These are phyloP conservation scores for Babyrousa celebensis DNA, from an alignment of 2,797 vertebrate species.

Conservation along the genomic window DNA sequence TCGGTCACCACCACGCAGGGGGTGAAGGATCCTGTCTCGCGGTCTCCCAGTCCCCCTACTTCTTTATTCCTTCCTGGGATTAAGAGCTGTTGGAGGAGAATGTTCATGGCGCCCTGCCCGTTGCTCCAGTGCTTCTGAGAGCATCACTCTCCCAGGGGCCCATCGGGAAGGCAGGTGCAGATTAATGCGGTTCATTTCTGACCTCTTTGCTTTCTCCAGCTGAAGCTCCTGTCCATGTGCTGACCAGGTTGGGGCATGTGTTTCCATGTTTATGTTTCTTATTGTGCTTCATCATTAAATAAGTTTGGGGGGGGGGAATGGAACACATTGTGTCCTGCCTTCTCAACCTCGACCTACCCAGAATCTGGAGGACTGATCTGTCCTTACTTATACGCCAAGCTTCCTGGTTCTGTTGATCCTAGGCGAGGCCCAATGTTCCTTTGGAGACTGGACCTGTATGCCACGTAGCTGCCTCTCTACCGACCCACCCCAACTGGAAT, in stretches of 20 bases:
- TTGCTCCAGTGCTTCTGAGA: not conserved
- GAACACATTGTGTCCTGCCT: not conserved
- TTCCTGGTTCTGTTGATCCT: not conserved
- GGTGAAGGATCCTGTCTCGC: not conserved
- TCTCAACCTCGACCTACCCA: not conserved
- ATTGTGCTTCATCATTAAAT: not conserved
- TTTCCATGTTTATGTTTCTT: not conserved
- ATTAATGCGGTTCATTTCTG: not conserved
- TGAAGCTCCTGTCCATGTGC: not conserved
- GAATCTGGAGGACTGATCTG: not conserved
- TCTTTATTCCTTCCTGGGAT: not conserved
- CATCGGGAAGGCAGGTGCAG: not conserved
- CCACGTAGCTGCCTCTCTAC: fast-evolving
- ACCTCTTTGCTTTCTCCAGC: not conserved
- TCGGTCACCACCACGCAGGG: fast-evolving
- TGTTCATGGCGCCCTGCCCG: fast-evolving
- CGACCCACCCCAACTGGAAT: not conserved
- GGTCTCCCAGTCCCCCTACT: fast-evolving
- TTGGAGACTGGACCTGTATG: not conserved
- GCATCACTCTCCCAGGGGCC: not conserved
- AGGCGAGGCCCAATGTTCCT: not conserved
- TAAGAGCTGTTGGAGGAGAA: not conserved
- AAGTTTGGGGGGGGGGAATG: fast-evolving
- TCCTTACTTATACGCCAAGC: not conserved
- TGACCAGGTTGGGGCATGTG: not conserved